These are phyloP conservation scores for Vannuccia rotundouncinata DNA, from an alignment of 2,888 invertebrate genomes.

Conservation along the genomic window DNA sequence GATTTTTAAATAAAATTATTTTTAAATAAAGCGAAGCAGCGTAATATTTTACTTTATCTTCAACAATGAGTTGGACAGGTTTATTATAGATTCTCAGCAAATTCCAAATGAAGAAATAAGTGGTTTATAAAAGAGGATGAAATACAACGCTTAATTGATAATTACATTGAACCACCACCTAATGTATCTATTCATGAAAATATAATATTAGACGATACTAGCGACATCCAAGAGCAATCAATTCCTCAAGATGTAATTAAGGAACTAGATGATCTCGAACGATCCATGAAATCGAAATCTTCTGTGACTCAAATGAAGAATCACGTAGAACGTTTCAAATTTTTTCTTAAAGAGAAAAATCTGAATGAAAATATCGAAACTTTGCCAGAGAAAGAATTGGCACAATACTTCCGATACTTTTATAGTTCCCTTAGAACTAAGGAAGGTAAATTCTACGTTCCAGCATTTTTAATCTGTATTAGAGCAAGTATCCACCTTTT, in stretches of 20 bases:
- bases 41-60: not conserved
- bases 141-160: slow-evolving; percentile 16
- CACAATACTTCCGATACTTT: slow-evolving; percentile 15
- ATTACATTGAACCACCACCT: slow-evolving; percentile 1
- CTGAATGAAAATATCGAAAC: slow-evolving; percentile 26
- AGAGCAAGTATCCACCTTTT: not conserved
- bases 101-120: slow-evolving; percentile 16
- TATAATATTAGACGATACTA: slow-evolving; percentile 26
- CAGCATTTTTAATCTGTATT: slow-evolving; percentile 19
- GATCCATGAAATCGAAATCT: slow-evolving; percentile 9
- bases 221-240: no score
- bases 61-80: not conserved
- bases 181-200: slow-evolving; percentile 13
- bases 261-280: slow-evolving; percentile 22
- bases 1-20: not conserved
- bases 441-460: not conserved
- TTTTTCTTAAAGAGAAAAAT: slow-evolving; percentile 24
- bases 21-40: not conserved
- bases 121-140: slow-evolving; percentile 18
- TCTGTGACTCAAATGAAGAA: slow-evolving; percentile 9
- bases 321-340: not conserved
- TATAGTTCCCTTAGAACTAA: not conserved
- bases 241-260: no score
- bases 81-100: not conserved
- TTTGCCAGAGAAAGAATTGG: slow-evolving; percentile 19